These are phyloP conservation scores for Anisognathus igniventris DNA, from an alignment of 2,797 vertebrate genomes.

Conservation along the genomic window DNA sequence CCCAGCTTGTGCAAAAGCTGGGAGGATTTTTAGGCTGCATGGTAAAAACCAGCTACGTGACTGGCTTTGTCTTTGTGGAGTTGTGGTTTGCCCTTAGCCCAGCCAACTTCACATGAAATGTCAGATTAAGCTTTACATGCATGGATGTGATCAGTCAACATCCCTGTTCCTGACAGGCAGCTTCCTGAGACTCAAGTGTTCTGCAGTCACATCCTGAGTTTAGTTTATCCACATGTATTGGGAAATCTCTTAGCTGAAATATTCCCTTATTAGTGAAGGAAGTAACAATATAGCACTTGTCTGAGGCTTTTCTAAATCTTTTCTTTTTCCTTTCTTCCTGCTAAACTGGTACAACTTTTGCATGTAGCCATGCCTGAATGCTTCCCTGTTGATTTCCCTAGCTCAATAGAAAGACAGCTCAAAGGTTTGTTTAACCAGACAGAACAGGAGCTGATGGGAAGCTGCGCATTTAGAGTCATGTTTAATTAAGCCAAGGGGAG, in stretches of 20 bases:
- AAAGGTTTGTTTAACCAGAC: neutral
- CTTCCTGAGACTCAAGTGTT: conserved; percentile 44
- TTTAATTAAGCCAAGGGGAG: neutral
- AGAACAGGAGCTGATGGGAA: neutral
- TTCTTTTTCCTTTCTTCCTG: neutral
- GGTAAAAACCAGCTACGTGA: neutral
- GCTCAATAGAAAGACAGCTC: neutral
- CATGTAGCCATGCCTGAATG: neutral
- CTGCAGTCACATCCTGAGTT: conserved; percentile 23
- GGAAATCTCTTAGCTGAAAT: conserved; percentile 3
- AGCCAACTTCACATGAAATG: neutral
- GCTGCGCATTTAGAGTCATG: neutral
- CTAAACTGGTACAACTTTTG: neutral
- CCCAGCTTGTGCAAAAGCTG: neutral
- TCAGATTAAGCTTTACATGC: neutral
- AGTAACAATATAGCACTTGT: neutral
- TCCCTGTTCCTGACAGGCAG: neutral
- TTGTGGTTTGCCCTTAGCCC: conserved; percentile 9
- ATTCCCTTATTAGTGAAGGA: neutral
- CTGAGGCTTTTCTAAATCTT: neutral
- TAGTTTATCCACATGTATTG: conserved; percentile 5
- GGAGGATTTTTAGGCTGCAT: neutral
- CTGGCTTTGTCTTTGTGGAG: neutral
- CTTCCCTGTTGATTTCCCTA: neutral
- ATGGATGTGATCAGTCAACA: neutral